phyloP scores from a whole-genome alignment of 2,888 invertebrate genomes.

The Rutpela maculata region DNA sequence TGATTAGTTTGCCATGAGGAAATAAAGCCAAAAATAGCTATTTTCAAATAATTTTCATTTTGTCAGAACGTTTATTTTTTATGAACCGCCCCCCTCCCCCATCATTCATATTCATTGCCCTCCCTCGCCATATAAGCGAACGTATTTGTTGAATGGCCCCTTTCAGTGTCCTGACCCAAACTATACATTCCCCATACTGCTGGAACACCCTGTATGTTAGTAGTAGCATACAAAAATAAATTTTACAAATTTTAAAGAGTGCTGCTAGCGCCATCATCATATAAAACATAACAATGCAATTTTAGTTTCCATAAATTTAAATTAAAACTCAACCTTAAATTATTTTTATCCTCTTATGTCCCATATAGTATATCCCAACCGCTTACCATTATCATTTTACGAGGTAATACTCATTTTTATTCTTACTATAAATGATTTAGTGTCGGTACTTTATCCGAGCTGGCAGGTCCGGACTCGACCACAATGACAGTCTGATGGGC shows the following conservation, averaged over 20 bases:
- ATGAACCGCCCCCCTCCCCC: too few species aligned
- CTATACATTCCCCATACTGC: too few species aligned
- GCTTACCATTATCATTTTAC: conserved; percentile 33
- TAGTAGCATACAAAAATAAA: neutral
- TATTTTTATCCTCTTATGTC: conserved; percentile 44
- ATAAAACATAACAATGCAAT: conserved; percentile 31
- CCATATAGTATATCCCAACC: conserved; percentile 16
- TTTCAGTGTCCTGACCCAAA: too few species aligned
- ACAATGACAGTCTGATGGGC: neutral
- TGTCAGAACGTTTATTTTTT: too few species aligned
- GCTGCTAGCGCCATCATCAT: neutral
- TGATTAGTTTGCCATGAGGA: too few species aligned
- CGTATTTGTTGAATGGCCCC: too few species aligned
- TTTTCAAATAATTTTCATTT: too few species aligned
- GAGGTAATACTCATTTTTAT: conserved; percentile 41
- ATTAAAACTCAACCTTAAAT: conserved; percentile 48
- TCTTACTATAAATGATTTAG: conserved; percentile 20
- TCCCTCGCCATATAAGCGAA: too few species aligned
- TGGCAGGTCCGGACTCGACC: conserved; percentile 11
- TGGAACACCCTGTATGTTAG: too few species aligned
- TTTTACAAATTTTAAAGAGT: neutral
- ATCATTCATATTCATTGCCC: too few species aligned
- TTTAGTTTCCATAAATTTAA: conserved; percentile 49
- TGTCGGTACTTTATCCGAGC: conserved; percentile 7
- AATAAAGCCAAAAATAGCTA: too few species aligned